phyloP scores from a whole-genome alignment of 2,888 invertebrate genomes.

The Chrysopilus asiliformis region DNA sequence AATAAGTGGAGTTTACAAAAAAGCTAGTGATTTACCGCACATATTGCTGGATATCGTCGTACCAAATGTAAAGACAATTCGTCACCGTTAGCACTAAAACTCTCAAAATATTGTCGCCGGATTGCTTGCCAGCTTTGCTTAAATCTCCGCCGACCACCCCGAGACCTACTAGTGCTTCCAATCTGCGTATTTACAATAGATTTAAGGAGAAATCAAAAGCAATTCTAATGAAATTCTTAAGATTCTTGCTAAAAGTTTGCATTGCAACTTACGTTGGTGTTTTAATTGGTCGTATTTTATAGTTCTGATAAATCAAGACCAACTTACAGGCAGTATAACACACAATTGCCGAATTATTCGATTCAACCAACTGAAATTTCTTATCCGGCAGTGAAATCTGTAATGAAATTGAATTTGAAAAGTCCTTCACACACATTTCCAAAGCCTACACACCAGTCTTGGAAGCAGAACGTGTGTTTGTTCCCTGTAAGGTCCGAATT shows the following conservation, averaged over 20 bases:
- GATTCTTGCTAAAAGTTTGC: no score
- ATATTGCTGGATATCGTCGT: constrained; percentile 30
- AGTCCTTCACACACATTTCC: no score
- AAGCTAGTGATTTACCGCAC: constrained; percentile 21
- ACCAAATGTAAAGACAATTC: constrained; percentile 28
- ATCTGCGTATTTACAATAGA: no score
- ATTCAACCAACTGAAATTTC: constrained; percentile 30
- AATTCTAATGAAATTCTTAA: no score
- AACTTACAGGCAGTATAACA: constrained; percentile 23
- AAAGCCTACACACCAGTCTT: no score
- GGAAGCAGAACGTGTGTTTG: constrained; percentile 22
- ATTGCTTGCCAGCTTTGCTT: no score
- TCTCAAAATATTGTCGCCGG: constrained; percentile 1
- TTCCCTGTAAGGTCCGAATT: constrained; percentile 44
- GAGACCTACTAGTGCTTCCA: no score
- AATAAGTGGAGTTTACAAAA: background rate
- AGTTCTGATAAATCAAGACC: constrained; percentile 26
- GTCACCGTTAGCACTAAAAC: constrained; percentile 2
- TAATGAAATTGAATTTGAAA: constrained; percentile 1
- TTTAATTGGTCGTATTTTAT: constrained; percentile 25
- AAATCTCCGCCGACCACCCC: no score
- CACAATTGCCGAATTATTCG: constrained; percentile 29
- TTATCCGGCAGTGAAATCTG: constrained; percentile 19
- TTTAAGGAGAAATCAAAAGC: no score
- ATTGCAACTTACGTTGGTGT: constrained; percentile 31